Base-by-base conservation (phyloP, 2,888 invertebrate species). In the Pseudococcus longispinus region DNA sequence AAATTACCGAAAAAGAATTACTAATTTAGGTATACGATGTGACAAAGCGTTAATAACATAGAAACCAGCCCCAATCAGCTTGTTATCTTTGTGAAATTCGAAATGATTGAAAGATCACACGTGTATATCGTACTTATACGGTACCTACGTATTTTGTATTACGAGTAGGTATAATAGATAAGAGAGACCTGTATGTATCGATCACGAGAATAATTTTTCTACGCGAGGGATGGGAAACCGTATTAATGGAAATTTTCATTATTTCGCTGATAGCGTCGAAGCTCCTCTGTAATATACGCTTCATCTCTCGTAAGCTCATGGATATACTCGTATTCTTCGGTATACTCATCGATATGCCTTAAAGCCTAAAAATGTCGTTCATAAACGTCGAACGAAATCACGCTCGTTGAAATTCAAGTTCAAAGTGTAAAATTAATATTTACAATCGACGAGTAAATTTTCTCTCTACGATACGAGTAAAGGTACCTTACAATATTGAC, bases 391-490 rank as follows among this genome's bases (percentile, higher is more conserved):
- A 29, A 70, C 23, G 1, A 70, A 65, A 29, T 70, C 15, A 70
- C 29, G 29, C 32, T 29, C 4, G 29, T 29, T 15, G 2, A 29
- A 29, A 70, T 70, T 70, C 32, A 70, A 70, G 70, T 70, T 70
- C 70, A 70, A 70, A 70, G 70, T 70, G 15, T 37, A 37, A 29
- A 70, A 70, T 70, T 70, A 70, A 70, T 70, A 70, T 70, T 70
- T 70, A 29, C 15, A 29, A 70, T 70, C 29, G 29, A 29, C 29
- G 70, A 70, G 23, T 60, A 70, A 70, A 70, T 29, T 70, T 70
- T 32, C 23, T 65, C 65, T 23, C 23, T n/a, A 60, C 60, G 11
- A 5, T 60, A 20, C 23, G 11, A 11, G 55, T 51, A 18, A 1
- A 51, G 51, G 13, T 46, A 51, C 51, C n/a, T n/a, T n/a, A 13